A percentile compares a stretch with the other conserved stretches of the same genome.
Evolutionary conservation across 1,140 invertebrate genomes (phyloP).

Genomic region (Lordiphosa clarofinis): DNA sequence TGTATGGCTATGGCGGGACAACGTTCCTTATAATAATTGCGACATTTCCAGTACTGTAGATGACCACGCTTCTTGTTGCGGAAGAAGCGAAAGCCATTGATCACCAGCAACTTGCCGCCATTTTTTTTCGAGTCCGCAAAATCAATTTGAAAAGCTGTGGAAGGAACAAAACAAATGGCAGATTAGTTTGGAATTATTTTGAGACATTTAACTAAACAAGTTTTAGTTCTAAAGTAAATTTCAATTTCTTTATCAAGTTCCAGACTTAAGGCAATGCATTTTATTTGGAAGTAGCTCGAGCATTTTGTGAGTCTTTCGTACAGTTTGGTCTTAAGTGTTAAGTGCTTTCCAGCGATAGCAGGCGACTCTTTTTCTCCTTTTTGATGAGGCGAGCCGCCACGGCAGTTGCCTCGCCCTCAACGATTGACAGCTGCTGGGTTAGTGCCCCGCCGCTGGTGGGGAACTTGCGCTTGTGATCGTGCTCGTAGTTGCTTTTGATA

Average conservation of each 20-base stretch:
- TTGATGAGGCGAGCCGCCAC: constrained; percentile 20
- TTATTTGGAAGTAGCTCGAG: constrained; percentile 23
- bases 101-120: constrained; percentile 75
- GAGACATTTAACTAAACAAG: background rate
- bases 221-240: constrained; percentile 8
- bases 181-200: constrained; percentile 25
- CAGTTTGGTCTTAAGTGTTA: constrained; percentile 32
- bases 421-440: constrained; percentile 32
- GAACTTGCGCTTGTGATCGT: constrained; percentile 70
- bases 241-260: background rate
- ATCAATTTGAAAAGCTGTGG: constrained; percentile 69
- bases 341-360: constrained; percentile 7
- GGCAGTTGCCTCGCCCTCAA: constrained; percentile 5
- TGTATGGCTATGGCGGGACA: constrained; percentile 79
- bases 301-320: constrained; percentile 11
- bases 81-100: constrained; percentile 79
- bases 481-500: constrained; percentile 63
- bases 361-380: constrained; percentile 26
- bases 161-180: constrained; percentile 16
- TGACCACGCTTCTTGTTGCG: constrained; percentile 76
- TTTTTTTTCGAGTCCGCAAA: constrained; percentile 79
- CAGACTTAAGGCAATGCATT: constrained; percentile 19
- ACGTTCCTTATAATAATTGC: constrained; percentile 77
- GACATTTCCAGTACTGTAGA: constrained; percentile 79
- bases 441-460: constrained; percentile 25